Conservation (phyloP, 2,113 vertebrate species). For the Mormyrus lacerda region DNA sequence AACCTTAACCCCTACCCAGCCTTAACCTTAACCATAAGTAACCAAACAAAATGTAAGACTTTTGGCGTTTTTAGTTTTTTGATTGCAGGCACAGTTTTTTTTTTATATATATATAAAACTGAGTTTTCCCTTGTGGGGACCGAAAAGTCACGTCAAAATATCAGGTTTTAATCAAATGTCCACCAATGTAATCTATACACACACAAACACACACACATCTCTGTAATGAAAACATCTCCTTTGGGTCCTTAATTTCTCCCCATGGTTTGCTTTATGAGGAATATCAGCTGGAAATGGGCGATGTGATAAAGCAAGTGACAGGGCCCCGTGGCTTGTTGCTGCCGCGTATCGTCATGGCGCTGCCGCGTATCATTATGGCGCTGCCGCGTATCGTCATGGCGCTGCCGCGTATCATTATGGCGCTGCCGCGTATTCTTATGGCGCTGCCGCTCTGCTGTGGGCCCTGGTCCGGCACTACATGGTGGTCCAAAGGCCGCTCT, state of each 20-base stretch:
- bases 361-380: conserved; percentile 59
- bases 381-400: conserved; percentile 53
- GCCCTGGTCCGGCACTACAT: conserved; percentile 58
- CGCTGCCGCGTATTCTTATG: conserved; percentile 54
- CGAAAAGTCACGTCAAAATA: too few relatives aligned
- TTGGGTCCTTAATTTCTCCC: conserved; percentile 29
- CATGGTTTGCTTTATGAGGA: conserved; percentile 3
- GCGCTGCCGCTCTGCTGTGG: conserved; percentile 70
- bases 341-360: conserved; percentile 53
- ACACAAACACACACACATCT: background rate
- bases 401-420: too few relatives aligned
- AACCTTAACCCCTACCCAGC: too few relatives aligned
- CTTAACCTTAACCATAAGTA: too few relatives aligned
- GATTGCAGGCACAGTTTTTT: too few relatives aligned
- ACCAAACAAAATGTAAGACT: too few relatives aligned
- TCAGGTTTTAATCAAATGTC: background rate
- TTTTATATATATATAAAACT: too few relatives aligned
- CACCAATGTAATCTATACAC: background rate
- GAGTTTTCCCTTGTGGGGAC: too few relatives aligned
- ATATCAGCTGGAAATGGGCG: background rate
- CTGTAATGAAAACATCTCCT: background rate
- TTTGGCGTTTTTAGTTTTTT: too few relatives aligned
- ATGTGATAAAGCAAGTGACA: conserved; percentile 38
- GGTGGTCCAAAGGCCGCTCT: conserved; percentile 69
- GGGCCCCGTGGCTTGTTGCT: conserved; percentile 31